Base-by-base conservation (phyloP, 35 echinoderm and acorn worm genomes). In the Chiridota heheva region DNA sequence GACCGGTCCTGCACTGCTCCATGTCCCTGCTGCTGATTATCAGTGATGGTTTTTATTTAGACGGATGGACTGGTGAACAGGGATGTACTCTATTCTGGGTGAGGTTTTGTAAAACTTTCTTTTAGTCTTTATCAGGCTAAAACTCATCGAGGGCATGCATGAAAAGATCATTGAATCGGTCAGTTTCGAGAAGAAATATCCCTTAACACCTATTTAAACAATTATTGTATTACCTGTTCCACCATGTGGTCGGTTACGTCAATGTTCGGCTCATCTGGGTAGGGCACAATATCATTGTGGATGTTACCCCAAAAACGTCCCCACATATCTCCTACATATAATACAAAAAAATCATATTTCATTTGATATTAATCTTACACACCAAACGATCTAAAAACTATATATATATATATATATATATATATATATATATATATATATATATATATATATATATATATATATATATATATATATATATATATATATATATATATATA, bases 221-320 rank as follows among this genome's bases (percentile, higher is more conserved):
- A n/a, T n/a, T n/a, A n/a, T n/a, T n/a, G n/a, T n/a, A n/a, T 42
- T 67, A 96, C 94, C 86, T 97, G 89, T 72, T 82, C 57, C n/a
- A 83, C 42, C 77, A 96, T 86, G 27, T 68, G 32, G 60, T 90
- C 76, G 0, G 92, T 87, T n/a, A 87, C 83, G 61, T 96, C 92
- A n/a, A 96, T 81, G 66, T 86, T 96, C 17, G 92, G 87, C 31
- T 41, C 46, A 36, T 96, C 77, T n/a, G 87, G 87, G 70, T 83
- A 96, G 4, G 93, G 93, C 0, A 87, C 88, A 12, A 96, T 83
- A 41, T 63, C 60, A 22, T 63, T 26, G 59, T 91, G 91, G 42
- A 91, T 90, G 20, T 96, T 77, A 17, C 70, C 71, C 93, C 93
- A 96, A 73, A 96, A 96, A 13, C 93, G 76, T 13, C 93, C 93